phyloP scores from a whole-genome alignment of 1,140 invertebrate species.

The Caenorhabditis elegans region WBcel235 BX284606.5:10692501-10693000 shows the following conservation, averaged over 20 bases:
- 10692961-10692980: not conserved
- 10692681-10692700: not conserved
- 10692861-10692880: not conserved
- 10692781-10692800: not conserved
- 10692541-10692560: conserved; percentile 10
- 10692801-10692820: not conserved
- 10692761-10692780: not conserved
- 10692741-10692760: not conserved
- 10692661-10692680: not conserved
- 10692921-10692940: no score
- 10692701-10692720: not conserved
- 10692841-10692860: not conserved
- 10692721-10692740: not conserved
- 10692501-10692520: no score
- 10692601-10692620: conserved; percentile 2
- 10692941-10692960: not conserved
- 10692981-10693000: conserved; percentile 12
- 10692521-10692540: conserved; percentile 9
- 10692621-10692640: not conserved
- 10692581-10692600: not conserved
- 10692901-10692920: not conserved
- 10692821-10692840: not conserved
- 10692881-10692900: not conserved
- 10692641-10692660: not conserved
- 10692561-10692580: not conserved